A percentile compares a stretch with the other conserved stretches of the same genome.
These are phyloP conservation scores for Geotrypetes seraphini DNA, from an alignment of 2,797 vertebrate species.

Conservation along the genomic window DNA sequence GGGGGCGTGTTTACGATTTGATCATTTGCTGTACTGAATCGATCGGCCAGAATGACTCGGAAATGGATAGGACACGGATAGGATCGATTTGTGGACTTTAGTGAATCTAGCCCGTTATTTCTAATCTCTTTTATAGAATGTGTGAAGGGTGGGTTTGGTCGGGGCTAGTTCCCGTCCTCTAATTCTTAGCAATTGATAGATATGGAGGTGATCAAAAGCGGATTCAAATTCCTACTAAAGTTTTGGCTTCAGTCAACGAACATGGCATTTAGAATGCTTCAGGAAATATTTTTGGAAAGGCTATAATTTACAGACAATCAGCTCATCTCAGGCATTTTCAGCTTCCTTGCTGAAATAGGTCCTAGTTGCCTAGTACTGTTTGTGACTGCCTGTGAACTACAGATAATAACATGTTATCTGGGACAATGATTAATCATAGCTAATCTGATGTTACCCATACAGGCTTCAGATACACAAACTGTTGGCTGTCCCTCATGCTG, in stretches of 20 bases:
- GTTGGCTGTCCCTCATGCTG: too few relatives aligned
- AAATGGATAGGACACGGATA: too few relatives aligned
- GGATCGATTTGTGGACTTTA: too few relatives aligned
- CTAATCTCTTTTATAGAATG: too few relatives aligned
- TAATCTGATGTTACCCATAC: constrained; percentile 16
- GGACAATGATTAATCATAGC: constrained; percentile 17
- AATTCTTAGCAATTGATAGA: too few relatives aligned
- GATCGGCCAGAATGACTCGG: too few relatives aligned
- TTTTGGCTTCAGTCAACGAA: constrained; percentile 9
- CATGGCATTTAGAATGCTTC: constrained; percentile 18
- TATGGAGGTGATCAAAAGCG: too few relatives aligned
- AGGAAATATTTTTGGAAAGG: constrained; percentile 32
- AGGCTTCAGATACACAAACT: background rate
- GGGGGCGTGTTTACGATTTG: too few relatives aligned
- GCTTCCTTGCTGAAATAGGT: constrained; percentile 8
- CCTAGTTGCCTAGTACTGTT: constrained; percentile 22
- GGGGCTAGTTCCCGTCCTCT: too few relatives aligned
- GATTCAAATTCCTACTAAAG: constrained; percentile 29
- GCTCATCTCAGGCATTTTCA: constrained; percentile 24
- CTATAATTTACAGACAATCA: constrained; percentile 44
- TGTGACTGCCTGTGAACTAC: constrained; percentile 36
- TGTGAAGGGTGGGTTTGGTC: too few relatives aligned
- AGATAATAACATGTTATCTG: constrained; percentile 36
- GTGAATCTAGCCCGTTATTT: too few relatives aligned
- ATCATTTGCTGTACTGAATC: too few relatives aligned